phyloP scores from a whole-genome alignment of 1,140 invertebrate genomes.

The Odontomachus brunneus region DNA sequence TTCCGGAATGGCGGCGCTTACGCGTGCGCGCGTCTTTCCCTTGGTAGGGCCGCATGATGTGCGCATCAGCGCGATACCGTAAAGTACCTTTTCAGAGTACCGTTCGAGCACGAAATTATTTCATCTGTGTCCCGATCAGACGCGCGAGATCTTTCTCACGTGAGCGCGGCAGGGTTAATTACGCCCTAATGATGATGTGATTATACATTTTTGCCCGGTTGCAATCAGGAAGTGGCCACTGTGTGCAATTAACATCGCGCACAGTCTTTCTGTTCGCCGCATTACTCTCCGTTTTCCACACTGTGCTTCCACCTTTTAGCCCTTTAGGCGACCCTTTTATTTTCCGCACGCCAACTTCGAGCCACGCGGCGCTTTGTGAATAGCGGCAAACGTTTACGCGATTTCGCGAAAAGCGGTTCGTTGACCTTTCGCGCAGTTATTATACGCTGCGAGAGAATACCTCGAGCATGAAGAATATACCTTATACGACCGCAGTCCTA shows the following conservation, averaged over 20 bases:
- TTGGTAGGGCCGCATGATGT: slow-evolving; percentile 19
- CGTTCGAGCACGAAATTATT: slow-evolving; percentile 54
- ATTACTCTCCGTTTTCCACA: slow-evolving; percentile 3
- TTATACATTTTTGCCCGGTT: slow-evolving; percentile 31
- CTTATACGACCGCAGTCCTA: slow-evolving; percentile 42
- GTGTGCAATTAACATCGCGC: slow-evolving; percentile 4
- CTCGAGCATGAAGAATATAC: slow-evolving; percentile 48
- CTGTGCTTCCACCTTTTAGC: not conserved
- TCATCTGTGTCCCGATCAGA: slow-evolving; percentile 40
- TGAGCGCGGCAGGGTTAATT: slow-evolving; percentile 16
- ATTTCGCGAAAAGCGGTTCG: slow-evolving; percentile 42
- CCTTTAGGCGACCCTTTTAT: not conserved
- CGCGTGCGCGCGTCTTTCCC: not conserved
- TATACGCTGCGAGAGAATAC: slow-evolving; percentile 19
- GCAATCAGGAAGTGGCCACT: slow-evolving; percentile 40
- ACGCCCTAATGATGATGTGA: slow-evolving; percentile 47
- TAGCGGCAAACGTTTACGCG: not conserved
- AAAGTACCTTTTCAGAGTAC: slow-evolving; percentile 40
- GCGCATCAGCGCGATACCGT: slow-evolving; percentile 19
- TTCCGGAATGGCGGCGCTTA: not conserved
- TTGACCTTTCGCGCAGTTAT: slow-evolving; percentile 39
- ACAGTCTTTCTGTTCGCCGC: not conserved
- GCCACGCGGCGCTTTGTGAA: not conserved
- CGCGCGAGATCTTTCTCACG: slow-evolving; percentile 40
- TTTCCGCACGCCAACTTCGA: not conserved